Base-by-base conservation (phyloP, 1,140 invertebrate genomes). In the Diabrotica undecimpunctata region DNA sequence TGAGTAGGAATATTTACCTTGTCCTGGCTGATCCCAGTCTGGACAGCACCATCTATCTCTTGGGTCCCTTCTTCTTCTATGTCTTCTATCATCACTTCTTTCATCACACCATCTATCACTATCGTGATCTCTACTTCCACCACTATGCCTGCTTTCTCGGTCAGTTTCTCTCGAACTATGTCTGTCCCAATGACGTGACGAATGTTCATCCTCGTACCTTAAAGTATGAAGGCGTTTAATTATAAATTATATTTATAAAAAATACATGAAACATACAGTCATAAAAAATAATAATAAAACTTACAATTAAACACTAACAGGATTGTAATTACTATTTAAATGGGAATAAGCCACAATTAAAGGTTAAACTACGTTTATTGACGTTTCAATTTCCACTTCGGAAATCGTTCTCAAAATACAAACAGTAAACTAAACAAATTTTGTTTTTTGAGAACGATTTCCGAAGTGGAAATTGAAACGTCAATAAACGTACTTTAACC, bases 11-110 rank as follows among this genome's bases (percentile, higher is more conserved):
- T 7, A 57, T 39, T 58, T 63, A 76, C 70, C 73, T 52, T 69
- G 69, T 58, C 74, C 72, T 7, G 61, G 61, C 70, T 70, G 62
- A 41, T 77, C 74, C 74, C 76, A 77, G 69, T 79, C 78, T 5
- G 76, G 74, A 70, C 78, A 77, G 63, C 78, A 78, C 74, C 77
- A 77, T 11, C 76, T 61, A 38, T 78, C 75, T 37, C 75, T 70
- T 9, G 54, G n/a, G 41, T 74, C 73, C 41, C 74, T 66, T 58
- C 73, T 66, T 41, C 74, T 62, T 11, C 71, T 56, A 60, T 75
- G 70, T 14, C 72, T 68, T 59, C 76, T 56, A 14, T 74, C 72
- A 55, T 70, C 69, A 41, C 25, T 62, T 66, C 72, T 70, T 41
- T 72, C 73, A 12, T 54, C 69, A 41, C 64, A 65, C 77, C 78